Percentiles rank a stretch among this genome's conserved stretches.
Evolutionary conservation across 2,888 invertebrate species (phyloP).

Genomic region (Prosopocoilus inquinatus): DNA sequence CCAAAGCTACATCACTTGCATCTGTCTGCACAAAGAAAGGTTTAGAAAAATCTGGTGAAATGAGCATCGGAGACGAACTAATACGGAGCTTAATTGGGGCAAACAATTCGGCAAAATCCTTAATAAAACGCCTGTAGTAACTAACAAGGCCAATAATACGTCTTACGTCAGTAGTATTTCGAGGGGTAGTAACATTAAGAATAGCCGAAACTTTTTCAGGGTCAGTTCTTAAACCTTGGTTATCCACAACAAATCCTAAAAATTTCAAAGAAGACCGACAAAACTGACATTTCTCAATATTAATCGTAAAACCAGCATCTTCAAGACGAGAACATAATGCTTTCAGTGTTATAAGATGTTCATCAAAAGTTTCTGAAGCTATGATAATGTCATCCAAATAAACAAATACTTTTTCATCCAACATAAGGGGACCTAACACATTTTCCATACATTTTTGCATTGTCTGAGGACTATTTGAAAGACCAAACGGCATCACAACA

Average conservation of each 20-base stretch:
- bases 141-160: neutral
- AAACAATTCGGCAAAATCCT: neutral
- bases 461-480: too few species aligned
- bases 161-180: neutral
- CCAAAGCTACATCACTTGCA: constrained; percentile 29
- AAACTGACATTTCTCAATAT: constrained; percentile 31
- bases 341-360: too few species aligned
- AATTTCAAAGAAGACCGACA: constrained; percentile 24
- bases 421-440: too few species aligned
- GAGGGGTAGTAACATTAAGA: neutral
- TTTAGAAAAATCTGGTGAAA: constrained; percentile 30
- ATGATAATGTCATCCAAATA: too few species aligned
- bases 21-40: constrained; percentile 33
- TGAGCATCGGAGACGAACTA: constrained; percentile 27
- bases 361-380: too few species aligned
- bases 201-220: constrained; percentile 9
- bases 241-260: constrained; percentile 14
- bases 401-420: too few species aligned
- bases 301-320: constrained; percentile 10
- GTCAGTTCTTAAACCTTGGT: constrained; percentile 10
- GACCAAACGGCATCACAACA: too few species aligned
- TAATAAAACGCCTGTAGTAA: constrained; percentile 3
- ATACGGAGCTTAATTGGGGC: constrained; percentile 25
- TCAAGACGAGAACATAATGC: neutral
- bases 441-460: too few species aligned